Conservation (phyloP, 1,140 invertebrate genomes). For the Cydia strobilella region DNA sequence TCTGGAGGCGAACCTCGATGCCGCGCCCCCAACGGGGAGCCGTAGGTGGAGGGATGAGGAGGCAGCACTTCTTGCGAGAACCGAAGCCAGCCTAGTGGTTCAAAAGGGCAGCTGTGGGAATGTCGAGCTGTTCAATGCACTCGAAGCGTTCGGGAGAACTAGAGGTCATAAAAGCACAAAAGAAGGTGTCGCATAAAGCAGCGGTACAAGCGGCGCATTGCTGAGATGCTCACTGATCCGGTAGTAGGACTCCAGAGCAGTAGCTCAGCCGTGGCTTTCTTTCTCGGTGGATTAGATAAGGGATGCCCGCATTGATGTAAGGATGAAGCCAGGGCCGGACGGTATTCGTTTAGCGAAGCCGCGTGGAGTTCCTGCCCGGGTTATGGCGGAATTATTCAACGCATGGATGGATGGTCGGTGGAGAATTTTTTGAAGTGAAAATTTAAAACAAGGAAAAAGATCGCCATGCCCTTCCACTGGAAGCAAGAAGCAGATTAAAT, state of each 20-base stretch:
- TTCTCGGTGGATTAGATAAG: too few relatives aligned
- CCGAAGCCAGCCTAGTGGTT: background rate
- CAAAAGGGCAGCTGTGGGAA: background rate
- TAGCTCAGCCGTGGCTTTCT: too few relatives aligned
- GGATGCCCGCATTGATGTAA: too few relatives aligned
- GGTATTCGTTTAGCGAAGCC: too few relatives aligned
- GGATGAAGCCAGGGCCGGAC: too few relatives aligned
- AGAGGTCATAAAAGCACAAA: constrained; percentile 43
- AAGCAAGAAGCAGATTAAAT: too few relatives aligned
- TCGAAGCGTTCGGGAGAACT: constrained; percentile 35
- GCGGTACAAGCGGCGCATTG: background rate
- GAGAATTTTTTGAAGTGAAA: too few relatives aligned
- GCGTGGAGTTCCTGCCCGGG: too few relatives aligned
- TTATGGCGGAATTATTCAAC: too few relatives aligned
- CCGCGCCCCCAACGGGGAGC: background rate
- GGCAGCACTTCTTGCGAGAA: background rate
- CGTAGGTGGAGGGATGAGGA: background rate
- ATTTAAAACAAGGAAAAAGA: too few relatives aligned
- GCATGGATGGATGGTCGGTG: too few relatives aligned
- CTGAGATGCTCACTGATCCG: background rate
- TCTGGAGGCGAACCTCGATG: background rate
- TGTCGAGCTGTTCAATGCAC: background rate
- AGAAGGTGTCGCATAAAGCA: constrained; percentile 37
- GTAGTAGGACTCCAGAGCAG: background rate
- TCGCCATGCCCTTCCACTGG: too few relatives aligned